These are phyloP conservation scores for Artemia sinica DNA, from an alignment of 2,888 invertebrate species.

Conservation along the genomic window DNA sequence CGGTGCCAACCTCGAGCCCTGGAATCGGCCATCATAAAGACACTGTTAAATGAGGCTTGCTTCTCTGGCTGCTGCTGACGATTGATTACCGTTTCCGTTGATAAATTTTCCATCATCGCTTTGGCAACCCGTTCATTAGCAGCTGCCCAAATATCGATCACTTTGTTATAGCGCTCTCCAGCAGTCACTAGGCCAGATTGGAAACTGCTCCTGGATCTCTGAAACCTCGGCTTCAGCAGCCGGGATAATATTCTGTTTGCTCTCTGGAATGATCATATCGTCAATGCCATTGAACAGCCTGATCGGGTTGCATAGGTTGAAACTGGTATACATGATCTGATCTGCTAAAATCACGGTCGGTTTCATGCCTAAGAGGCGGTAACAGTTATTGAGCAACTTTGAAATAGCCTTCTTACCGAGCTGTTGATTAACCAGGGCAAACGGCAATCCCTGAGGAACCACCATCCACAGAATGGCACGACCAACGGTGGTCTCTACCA, in stretches of 20 bases:
- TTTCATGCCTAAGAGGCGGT: not conserved
- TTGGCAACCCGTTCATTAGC: slow-evolving; percentile 21
- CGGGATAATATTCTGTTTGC: slow-evolving; percentile 19
- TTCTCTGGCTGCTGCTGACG: no score
- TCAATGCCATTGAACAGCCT: slow-evolving; percentile 23
- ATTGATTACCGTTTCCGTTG: slow-evolving; percentile 10
- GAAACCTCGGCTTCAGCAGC: slow-evolving; percentile 16
- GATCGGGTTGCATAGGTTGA: slow-evolving; percentile 15
- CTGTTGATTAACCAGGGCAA: not conserved
- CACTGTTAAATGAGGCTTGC: slow-evolving; percentile 22
- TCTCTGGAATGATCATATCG: slow-evolving; percentile 22
- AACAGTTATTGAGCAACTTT: not conserved
- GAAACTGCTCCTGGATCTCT: slow-evolving; percentile 17
- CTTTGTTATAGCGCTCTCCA: slow-evolving; percentile 24
- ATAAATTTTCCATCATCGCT: slow-evolving; percentile 20
- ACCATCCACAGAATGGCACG: not conserved
- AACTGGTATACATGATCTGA: slow-evolving; percentile 19
- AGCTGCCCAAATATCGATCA: slow-evolving; percentile 23
- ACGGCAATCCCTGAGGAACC: not conserved
- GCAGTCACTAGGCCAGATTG: slow-evolving; percentile 21
- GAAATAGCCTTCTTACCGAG: slow-evolving; percentile 5
- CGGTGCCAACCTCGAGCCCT: slow-evolving; percentile 23
- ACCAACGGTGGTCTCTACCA: slow-evolving; percentile 14
- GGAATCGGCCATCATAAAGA: slow-evolving; percentile 23
- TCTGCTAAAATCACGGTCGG: slow-evolving; percentile 2